These are phyloP conservation scores for Scaptodrosophila latifasciaeformis DNA, from an alignment of 2,888 invertebrate genomes.

Conservation along the genomic window DNA sequence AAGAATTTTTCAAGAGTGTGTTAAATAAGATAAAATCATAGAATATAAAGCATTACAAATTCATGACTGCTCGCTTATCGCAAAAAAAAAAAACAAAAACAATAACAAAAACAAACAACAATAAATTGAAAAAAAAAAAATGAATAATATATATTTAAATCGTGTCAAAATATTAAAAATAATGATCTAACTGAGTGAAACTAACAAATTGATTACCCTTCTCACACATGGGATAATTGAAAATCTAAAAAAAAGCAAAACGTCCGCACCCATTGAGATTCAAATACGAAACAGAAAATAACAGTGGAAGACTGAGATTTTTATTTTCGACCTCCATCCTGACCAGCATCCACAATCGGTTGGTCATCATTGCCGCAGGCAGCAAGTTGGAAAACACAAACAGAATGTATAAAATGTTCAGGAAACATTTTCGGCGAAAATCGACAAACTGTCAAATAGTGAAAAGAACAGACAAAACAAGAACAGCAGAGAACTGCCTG, in stretches of 20 bases:
- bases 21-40: conserved; percentile 3
- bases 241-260: conserved; percentile 25
- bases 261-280: conserved; percentile 36
- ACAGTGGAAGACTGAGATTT: conserved; percentile 6
- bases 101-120: conserved; percentile 9
- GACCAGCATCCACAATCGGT: conserved; percentile 36
- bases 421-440: conserved; percentile 75
- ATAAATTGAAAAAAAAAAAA: conserved; percentile 26
- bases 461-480: background rate
- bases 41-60: conserved; percentile 5
- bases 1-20: too few relatives aligned
- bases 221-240: conserved; percentile 51
- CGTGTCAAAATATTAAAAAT: background rate
- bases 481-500: conserved; percentile 12
- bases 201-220: conserved; percentile 6
- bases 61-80: too few relatives aligned
- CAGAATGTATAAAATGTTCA: conserved; percentile 74
- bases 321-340: background rate
- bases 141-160: background rate
- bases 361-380: conserved; percentile 18
- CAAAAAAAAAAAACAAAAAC: conserved; percentile 21
- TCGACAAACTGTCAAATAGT: conserved; percentile 35
- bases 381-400: conserved; percentile 32
- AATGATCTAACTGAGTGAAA: background rate
- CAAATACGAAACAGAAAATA: conserved; percentile 16